Evolutionary conservation across 2,888 invertebrate genomes (phyloP).

Genomic region (Drosophila quinaria): DNA sequence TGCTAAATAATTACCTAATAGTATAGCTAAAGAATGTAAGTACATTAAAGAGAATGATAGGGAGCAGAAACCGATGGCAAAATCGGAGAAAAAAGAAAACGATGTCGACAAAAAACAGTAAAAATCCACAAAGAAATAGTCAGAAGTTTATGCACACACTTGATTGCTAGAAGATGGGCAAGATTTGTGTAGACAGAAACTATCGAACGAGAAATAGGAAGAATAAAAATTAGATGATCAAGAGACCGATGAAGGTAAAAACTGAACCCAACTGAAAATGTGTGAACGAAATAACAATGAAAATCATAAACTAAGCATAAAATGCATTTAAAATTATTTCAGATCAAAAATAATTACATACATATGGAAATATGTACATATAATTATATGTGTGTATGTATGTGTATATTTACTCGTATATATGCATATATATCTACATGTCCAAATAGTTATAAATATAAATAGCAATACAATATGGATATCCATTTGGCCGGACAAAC

Average conservation of each 20-base stretch:
- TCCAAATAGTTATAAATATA: slow-evolving; percentile 43
- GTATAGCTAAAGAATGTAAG: slow-evolving; percentile 58
- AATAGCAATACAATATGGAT: slow-evolving; percentile 27
- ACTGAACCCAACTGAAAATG: slow-evolving; percentile 65
- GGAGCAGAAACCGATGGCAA: not conserved
- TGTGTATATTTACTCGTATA: slow-evolving; percentile 39
- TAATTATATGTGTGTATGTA: slow-evolving; percentile 45
- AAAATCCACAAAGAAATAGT: slow-evolving; percentile 1
- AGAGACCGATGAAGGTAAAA: slow-evolving; percentile 6
- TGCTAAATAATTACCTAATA: slow-evolving; percentile 55
- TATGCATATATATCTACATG: slow-evolving; percentile 39
- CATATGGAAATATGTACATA: slow-evolving; percentile 17
- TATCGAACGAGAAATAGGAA: not conserved
- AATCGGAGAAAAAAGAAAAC: not conserved
- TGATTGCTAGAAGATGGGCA: slow-evolving; percentile 3
- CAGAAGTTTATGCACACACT: too few relatives aligned
- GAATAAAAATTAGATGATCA: slow-evolving; percentile 9
- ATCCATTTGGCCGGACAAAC: slow-evolving; percentile 23
- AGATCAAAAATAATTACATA: slow-evolving; percentile 26
- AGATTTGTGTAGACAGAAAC: not conserved
- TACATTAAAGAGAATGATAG: slow-evolving; percentile 19
- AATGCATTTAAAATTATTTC: slow-evolving; percentile 73
- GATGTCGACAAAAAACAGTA: not conserved
- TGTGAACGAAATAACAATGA: slow-evolving; percentile 55
- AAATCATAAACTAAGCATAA: slow-evolving; percentile 77